Base-by-base conservation (phyloP, 1,140 invertebrate genomes). In the Microplitis mediator region DNA sequence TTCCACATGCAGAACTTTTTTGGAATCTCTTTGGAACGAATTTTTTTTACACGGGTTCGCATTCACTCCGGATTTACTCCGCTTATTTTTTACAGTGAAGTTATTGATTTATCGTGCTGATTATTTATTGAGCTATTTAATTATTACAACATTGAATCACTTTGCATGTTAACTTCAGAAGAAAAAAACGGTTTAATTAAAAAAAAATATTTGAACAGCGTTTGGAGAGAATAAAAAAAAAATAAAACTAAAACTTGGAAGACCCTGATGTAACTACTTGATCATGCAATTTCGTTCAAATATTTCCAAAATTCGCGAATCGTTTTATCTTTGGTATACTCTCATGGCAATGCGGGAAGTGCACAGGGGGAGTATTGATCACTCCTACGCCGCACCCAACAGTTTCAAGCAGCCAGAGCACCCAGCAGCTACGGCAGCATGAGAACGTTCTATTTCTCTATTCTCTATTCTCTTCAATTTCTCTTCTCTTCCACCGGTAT, bases 331-430 rank as follows among this genome's bases (percentile, higher is more conserved):
- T 79, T 78, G 78, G 81, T 83, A 23, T 23, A 79, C 78, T 80
- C 79, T 74, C 77, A 78, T 64, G 79, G 79, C 75, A 82, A 79
- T 74, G 80, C 5, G 75, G 81, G 11, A 45, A 9, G 8, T 45
- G 39, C 75, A 76, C 81, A 79, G 79, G 79, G 77, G 80, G 78
- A 84, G 83, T 85, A 85, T 85, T 85, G 83, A 84, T 85, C 84
- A 84, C 80, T 79, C 80, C 80, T 79, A 83, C 78, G 81, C 77
- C 83, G 79, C 81, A 76, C 77, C 82, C 81, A 66, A 62, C 69
- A 72, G 51, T 68, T 56, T 60, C 69, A 67, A 52, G 23, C 76
- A 45, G 39, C 39, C 39, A 9, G 6, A 9, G 6, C 39, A 45
- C 39, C 39, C 6, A 45, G 39, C 39, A 45, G 39, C 8, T 45